Percentiles rank a stretch among this genome's conserved stretches.
Evolutionary conservation across 2,797 vertebrate species (phyloP).

Genomic region (Tragelaphus eurycerus): DNA sequence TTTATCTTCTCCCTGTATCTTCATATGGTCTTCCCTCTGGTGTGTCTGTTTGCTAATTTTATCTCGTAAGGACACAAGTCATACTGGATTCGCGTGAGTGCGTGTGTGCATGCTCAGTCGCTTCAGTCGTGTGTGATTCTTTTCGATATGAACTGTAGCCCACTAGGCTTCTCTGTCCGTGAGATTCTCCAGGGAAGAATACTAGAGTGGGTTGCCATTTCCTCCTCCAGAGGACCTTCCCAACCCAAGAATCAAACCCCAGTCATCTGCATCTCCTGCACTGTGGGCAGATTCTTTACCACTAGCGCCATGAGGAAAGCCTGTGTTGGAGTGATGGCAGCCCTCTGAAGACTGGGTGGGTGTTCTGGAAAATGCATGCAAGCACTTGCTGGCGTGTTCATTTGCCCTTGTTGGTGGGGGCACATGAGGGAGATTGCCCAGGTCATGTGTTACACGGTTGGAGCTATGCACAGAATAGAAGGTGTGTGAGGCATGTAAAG

Average conservation of each 20-base stretch:
- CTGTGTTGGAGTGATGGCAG: background rate
- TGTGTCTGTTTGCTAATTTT: background rate
- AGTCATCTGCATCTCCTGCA: background rate
- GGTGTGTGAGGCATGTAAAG: background rate
- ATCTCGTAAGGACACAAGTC: background rate
- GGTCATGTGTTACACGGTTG: fast-evolving
- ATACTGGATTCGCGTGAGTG: background rate
- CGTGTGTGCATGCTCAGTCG: fast-evolving
- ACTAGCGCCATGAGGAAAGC: background rate
- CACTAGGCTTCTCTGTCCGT: background rate
- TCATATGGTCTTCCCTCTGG: background rate
- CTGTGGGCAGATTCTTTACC: background rate
- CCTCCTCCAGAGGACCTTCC: background rate
- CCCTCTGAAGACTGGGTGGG: background rate
- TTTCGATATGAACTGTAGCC: background rate
- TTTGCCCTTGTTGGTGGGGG: background rate
- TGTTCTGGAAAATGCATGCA: background rate
- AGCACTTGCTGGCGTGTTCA: fast-evolving
- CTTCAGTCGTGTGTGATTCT: background rate
- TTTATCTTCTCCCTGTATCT: background rate
- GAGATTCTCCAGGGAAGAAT: background rate
- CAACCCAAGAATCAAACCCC: background rate
- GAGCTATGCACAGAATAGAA: background rate
- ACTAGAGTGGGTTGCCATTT: background rate
- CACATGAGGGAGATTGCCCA: no score